Base-by-base conservation (phyloP, 2,888 invertebrate genomes). In the Epinotia brunnichana region DNA sequence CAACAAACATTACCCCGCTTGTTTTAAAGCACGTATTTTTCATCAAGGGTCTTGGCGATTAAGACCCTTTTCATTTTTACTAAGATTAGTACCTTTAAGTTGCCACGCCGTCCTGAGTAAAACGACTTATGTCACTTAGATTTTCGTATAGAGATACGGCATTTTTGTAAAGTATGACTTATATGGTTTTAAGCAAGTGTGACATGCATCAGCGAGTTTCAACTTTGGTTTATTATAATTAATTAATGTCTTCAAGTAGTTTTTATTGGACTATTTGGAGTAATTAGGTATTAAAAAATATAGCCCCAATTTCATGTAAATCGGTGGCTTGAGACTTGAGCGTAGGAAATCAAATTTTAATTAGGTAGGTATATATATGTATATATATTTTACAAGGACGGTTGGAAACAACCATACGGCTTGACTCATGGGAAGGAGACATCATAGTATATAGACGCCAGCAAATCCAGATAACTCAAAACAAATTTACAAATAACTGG, bases 231-330 rank as follows among this genome's bases (percentile, higher is more conserved):
- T 73, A 67, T 73, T 69, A 73, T 73, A 73, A 73, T 73, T 73
- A 73, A 73, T 73, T 68, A 73, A 73, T 69, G 73, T 73, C 72
- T 54, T 17, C 21, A 53, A 59, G 73, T 69, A 63, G 73, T 53
- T 69, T 73, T 73, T 69, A 73, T 73, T 69, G 57, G 57, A 39
- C 41, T 67, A 51, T 72, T 63, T 59, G 41, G 53, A 63, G 67
- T 73, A 73, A 73, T 73, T 69, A 69, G 63, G 51, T 59, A 72
- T 29, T 56, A 21, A 41, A 54, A 41, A 9, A 64, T 59, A 72
- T 35, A 61, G 44, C 21, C 21, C 17, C 59, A 24, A 15, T 29
- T 35, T n/a, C n/a, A 48, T 48, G n/a, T 48, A 7, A 48, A n/a
- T n/a, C n/a, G 44, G 44, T 7, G n/a, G 1, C n/a, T 48, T n/a